Evolutionary conservation across 2,888 invertebrate species (phyloP).

Genomic region (Mythimna lalbum): DNA sequence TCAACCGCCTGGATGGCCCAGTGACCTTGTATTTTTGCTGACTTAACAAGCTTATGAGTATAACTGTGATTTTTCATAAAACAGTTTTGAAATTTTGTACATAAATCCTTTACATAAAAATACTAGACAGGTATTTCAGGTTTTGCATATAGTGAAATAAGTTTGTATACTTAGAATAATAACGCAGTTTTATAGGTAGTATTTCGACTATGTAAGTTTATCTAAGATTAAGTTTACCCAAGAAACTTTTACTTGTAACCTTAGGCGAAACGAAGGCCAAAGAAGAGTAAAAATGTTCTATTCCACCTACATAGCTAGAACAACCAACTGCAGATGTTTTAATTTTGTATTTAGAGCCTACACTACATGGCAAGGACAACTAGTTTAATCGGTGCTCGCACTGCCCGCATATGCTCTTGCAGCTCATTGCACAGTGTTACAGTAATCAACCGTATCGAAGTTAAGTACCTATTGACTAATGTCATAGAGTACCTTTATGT

Average conservation of each 20-base stretch:
- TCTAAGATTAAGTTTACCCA: neutral
- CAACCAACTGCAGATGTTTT: slow-evolving; percentile 10
- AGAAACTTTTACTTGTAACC: neutral
- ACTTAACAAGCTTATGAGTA: too few species aligned
- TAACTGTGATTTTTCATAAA: too few species aligned
- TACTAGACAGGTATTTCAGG: too few species aligned
- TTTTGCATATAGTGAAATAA: too few species aligned
- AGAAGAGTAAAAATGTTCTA: neutral
- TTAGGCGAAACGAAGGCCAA: neutral
- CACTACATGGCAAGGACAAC: slow-evolving; percentile 35
- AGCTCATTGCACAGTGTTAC: slow-evolving; percentile 43
- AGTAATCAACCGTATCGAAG: slow-evolving; percentile 21
- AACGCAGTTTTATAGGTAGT: too few species aligned
- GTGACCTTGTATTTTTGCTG: too few species aligned
- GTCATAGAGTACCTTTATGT: neutral
- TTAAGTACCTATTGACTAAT: neutral
- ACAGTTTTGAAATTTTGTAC: too few species aligned
- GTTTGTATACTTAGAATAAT: too few species aligned
- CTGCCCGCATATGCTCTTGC: slow-evolving; percentile 34
- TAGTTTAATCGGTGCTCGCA: slow-evolving; percentile 14
- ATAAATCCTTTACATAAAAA: too few species aligned
- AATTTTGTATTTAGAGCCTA: slow-evolving; percentile 22
- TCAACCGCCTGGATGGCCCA: too few species aligned
- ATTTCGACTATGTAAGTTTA: neutral
- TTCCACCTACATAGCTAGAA: too few species aligned